Conservation (phyloP, 1,140 invertebrate species). For the Papilio polyxenes region DNA sequence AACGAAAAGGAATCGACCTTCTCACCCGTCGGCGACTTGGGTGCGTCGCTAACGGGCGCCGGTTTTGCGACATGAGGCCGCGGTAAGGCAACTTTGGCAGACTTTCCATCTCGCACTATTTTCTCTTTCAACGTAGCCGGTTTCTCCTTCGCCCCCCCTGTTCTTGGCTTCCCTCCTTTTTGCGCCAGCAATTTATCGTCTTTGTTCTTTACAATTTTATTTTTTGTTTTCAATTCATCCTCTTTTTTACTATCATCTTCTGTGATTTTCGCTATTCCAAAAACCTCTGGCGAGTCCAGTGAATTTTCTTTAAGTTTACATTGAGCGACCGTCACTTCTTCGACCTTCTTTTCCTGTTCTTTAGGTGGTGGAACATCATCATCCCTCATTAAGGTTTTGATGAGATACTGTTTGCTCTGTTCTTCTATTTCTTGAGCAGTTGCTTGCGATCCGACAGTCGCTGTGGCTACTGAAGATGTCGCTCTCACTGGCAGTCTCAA, state of each 20-base stretch:
- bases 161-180: conserved; percentile 69
- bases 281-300: conserved; percentile 61
- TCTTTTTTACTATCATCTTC: conserved; percentile 64
- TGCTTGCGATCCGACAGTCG: conserved; percentile 71
- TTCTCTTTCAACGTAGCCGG: conserved; percentile 70
- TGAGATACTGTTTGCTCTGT: conserved; percentile 76
- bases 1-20: conserved; percentile 85
- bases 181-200: conserved; percentile 65
- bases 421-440: conserved; percentile 73
- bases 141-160: conserved; percentile 70
- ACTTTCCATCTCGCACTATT: conserved; percentile 69
- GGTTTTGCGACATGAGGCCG: conserved; percentile 61
- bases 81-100: conserved; percentile 70
- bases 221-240: conserved; percentile 69
- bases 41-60: conserved; percentile 70
- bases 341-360: conserved; percentile 66
- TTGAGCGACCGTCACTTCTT: conserved; percentile 70
- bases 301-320: conserved; percentile 64
- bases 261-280: conserved; percentile 64
- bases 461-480: conserved; percentile 61
- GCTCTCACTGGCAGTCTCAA: conserved; percentile 63
- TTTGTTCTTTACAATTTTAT: conserved; percentile 75
- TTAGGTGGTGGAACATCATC: conserved; percentile 70
- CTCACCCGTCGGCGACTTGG: conserved; percentile 71
- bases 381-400: conserved; percentile 76